Evolutionary conservation across 1,140 invertebrate species (phyloP), one percentile per base, ranked within the genome.

Genomic region (Cylas formicarius): DNA sequence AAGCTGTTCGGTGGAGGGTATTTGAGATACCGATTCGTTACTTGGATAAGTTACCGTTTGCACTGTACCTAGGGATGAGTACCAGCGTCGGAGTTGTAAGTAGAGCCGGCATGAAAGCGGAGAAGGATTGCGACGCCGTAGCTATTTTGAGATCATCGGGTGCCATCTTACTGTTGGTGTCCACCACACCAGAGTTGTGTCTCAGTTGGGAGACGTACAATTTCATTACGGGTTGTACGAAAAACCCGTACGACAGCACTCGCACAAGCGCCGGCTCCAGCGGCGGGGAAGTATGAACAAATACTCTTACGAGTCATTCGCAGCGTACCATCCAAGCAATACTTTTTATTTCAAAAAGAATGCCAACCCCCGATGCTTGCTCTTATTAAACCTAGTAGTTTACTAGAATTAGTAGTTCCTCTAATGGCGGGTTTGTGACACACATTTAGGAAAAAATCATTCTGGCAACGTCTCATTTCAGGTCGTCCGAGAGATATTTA

Each of bases 121-220:
- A 68, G 0, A 48, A 61, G 5, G 83, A 90, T 64, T 76, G 81
- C 2, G 67, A 67, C 3, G 72, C 71, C 0, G 79, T 90, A 0
- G 53, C 60, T 7, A 56, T 70, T 1, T 56, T 90, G 24, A 71
- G 67, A 50, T 57, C 69, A 9, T 77, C 84, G 16, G 86, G 90
- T 7, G 82, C 75, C n/a, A 90, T 94, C 37, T 76, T 82, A 0
- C 59, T 90, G 1, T 72, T 81, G 24, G 76, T 88, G 0, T 90
- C 87, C 2, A 90, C 87, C 61, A 82, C 81, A 1, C 85, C 88
- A 1, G 89, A 94, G 67, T 68, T 86, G 10, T 84, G 81, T 54
- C 60, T 81, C 18, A 78, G 76, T 47, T 78, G 75, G 66, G 82
- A 88, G 58, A 77, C 75, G 0, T 66, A 65, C 5, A 90, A 89